Percentiles rank a stretch among this genome's conserved stretches.
These are phyloP conservation scores for Sebastes itinus DNA, from an alignment of 2,797 vertebrate genomes.

Conservation along the genomic window DNA sequence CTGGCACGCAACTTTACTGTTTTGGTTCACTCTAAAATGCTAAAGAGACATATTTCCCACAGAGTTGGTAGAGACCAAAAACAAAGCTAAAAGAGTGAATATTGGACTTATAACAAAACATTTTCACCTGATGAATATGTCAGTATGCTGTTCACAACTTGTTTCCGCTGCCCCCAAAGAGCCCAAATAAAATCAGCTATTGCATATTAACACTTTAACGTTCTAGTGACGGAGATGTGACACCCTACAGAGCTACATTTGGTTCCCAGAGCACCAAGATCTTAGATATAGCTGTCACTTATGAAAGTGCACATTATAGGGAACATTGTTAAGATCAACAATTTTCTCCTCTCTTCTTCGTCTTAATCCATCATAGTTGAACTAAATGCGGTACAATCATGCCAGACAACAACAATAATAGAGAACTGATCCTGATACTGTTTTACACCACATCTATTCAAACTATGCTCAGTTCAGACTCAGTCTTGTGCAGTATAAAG, in stretches of 20 bases:
- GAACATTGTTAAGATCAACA: not conserved
- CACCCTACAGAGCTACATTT: not conserved
- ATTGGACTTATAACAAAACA: not conserved
- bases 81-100: not conserved
- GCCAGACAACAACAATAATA: not conserved
- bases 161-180: too few species aligned
- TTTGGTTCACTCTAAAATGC: not conserved
- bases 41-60: not conserved
- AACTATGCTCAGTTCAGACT: not conserved
- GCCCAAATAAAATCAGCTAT: too few species aligned
- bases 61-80: not conserved
- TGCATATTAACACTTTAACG: too few species aligned
- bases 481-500: not conserved
- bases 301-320: not conserved
- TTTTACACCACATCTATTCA: slow-evolving; percentile 7
- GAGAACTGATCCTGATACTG: not conserved
- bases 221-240: not conserved
- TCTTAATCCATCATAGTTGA: not conserved
- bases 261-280: not conserved
- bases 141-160: too few species aligned
- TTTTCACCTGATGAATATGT: not conserved
- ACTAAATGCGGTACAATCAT: not conserved
- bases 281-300: not conserved
- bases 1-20: not conserved
- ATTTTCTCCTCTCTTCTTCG: not conserved